Evolutionary conservation across 2,888 invertebrate species (phyloP).

Genomic region (Cyclophora albipunctata): DNA sequence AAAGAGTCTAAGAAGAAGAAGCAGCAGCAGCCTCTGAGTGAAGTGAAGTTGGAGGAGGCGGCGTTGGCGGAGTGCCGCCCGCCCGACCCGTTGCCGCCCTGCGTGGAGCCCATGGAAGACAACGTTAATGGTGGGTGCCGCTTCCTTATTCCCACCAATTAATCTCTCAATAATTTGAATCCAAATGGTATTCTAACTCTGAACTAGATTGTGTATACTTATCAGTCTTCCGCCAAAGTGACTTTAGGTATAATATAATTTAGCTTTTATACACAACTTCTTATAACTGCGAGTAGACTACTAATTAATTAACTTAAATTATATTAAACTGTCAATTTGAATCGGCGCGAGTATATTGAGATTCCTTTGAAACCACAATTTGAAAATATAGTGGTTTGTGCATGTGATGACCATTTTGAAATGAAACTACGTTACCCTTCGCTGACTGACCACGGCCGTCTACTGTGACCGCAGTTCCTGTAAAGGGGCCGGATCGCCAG

Average conservation of each 20-base stretch:
- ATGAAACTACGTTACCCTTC: too few relatives aligned
- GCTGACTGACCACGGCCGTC: too few relatives aligned
- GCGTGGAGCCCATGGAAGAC: conserved; percentile 26
- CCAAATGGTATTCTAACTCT: neutral
- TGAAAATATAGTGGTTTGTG: too few relatives aligned
- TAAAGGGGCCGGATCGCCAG: too few relatives aligned
- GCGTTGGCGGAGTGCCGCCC: conserved; percentile 23
- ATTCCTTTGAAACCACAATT: too few relatives aligned
- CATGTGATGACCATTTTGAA: too few relatives aligned
- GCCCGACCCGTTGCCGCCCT: conserved; percentile 19
- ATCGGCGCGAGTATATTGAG: too few relatives aligned
- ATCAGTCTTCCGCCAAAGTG: neutral
- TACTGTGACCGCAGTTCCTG: too few relatives aligned
- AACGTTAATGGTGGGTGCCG: conserved; percentile 37
- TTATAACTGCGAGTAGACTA: too few relatives aligned
- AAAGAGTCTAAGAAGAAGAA: conserved; percentile 77
- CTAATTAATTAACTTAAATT: too few relatives aligned
- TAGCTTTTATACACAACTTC: too few relatives aligned
- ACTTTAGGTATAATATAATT: neutral
- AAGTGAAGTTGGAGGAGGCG: conserved; percentile 29
- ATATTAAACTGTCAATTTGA: too few relatives aligned
- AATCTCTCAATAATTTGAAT: neutral
- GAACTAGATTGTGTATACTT: neutral
- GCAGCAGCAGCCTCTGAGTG: conserved; percentile 59
- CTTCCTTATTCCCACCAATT: conserved; percentile 6